phyloP scores from a whole-genome alignment of 2,113 vertebrate genomes.

The Oenanthe melanoleuca region DNA sequence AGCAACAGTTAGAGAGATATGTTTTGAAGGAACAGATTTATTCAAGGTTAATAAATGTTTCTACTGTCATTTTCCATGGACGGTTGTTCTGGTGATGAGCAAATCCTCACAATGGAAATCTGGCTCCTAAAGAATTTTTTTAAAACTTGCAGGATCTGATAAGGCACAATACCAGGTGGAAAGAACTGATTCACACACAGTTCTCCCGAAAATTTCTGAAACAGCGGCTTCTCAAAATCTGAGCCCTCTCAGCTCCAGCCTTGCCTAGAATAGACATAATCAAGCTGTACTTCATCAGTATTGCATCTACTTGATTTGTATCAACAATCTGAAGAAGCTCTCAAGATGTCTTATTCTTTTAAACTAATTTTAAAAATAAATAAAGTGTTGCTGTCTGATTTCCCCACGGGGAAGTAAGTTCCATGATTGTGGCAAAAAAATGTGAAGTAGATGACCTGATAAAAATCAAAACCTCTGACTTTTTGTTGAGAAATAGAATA shows the following conservation, averaged over 20 bases:
- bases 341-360: neutral
- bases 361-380: neutral
- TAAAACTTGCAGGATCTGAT: neutral
- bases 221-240: neutral
- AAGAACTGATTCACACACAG: neutral
- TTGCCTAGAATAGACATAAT: neutral
- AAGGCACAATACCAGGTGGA: neutral
- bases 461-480: neutral
- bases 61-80: neutral
- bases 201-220: neutral
- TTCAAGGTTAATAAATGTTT: neutral
- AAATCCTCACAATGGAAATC: neutral
- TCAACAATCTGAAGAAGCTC: neutral
- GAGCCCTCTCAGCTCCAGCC: neutral
- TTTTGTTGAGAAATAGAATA: neutral
- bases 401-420: neutral
- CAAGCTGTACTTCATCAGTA: neutral
- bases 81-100: neutral
- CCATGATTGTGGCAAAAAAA: neutral
- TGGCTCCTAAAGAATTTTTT: neutral
- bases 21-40: constrained; percentile 3
- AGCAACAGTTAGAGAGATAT: neutral
- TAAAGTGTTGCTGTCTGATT: neutral
- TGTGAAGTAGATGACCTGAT: neutral
- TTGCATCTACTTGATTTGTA: neutral